Evolutionary conservation across 2,888 invertebrate species (phyloP), one percentile per base, ranked within the genome.

Genomic region (Linnaemya vulpina): DNA sequence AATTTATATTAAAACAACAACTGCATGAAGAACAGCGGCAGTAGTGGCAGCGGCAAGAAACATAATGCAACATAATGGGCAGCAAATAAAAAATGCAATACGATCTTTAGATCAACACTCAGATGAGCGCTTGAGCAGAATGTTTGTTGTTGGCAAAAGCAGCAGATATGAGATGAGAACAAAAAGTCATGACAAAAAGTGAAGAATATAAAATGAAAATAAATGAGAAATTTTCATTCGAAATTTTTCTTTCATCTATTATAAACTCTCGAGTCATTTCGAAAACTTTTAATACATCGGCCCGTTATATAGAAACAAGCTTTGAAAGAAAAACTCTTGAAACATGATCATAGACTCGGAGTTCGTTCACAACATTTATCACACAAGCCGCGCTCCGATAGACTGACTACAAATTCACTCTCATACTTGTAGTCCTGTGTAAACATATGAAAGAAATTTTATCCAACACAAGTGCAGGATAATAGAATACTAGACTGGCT

Each of bases 381-480:
- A 20, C 1, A 68, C 80, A 51, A n/a, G 30, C 74, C 40, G 9
- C 67, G 67, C 20, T 15, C 2, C 1, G 60, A 58, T 8, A 51
- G 62, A 68, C 71, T 71, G 62, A 68, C 71, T 71, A 62, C 22
- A 78, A 30, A 15, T 40, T 3, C 55, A 20, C 49, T 73, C 71
- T 51, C n/a, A 51, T 67, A 74, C 51, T 67, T 74, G 30, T 74
- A 74, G 74, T 68, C 73, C 65, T 82, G 55, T 63, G 30, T 58
- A 62, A 63, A 62, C 70, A 83, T 71, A 82, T 49, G 63, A 38
- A 76, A 76, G 58, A 71, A 83, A 60, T 83, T 67, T 51, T 67
- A 83, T 83, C 76, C 82, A 58, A n/a, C 65, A 73, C 51, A 83
- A 77, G 82, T 77, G 65, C 65, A 83, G 82, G 82, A 83, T 83